phyloP scores from a whole-genome alignment of 2,113 vertebrate genomes.

The Phyllopteryx taeniolatus region DNA sequence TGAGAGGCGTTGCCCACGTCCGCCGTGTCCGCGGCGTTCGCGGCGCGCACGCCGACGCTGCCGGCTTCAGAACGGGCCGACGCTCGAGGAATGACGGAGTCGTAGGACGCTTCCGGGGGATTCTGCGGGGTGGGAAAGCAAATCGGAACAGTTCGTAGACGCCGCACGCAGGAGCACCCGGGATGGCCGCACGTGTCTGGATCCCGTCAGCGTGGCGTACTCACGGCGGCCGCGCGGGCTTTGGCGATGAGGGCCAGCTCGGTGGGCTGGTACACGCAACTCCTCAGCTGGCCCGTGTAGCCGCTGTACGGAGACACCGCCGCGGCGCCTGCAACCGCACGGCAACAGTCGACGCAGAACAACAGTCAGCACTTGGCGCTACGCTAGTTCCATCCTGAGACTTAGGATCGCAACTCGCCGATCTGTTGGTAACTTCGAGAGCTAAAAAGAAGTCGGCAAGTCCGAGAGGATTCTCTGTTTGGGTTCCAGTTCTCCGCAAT shows the following conservation, averaged over 20 bases:
- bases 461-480: no score
- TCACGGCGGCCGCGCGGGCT: conserved; percentile 71
- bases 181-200: no score
- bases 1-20: conserved; percentile 49
- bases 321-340: conserved; percentile 73
- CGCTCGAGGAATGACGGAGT: conserved; percentile 83
- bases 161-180: neutral
- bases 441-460: no score
- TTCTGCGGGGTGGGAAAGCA: conserved; percentile 27
- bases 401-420: no score
- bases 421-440: no score
- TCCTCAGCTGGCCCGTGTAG: conserved; percentile 87
- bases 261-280: conserved; percentile 91
- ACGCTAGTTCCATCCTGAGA: no score
- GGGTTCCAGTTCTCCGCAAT: no score
- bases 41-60: conserved; percentile 59
- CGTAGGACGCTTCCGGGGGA: conserved; percentile 66
- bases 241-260: conserved; percentile 93
- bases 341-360: neutral
- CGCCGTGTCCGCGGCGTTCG: conserved; percentile 72
- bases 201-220: conserved; percentile 17
- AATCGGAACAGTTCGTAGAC: neutral
- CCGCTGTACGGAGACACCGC: conserved; percentile 88
- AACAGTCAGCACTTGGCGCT: no score
- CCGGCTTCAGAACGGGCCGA: conserved; percentile 67